phyloP scores from a whole-genome alignment of 1,140 invertebrate species.

The Musca domestica region DNA sequence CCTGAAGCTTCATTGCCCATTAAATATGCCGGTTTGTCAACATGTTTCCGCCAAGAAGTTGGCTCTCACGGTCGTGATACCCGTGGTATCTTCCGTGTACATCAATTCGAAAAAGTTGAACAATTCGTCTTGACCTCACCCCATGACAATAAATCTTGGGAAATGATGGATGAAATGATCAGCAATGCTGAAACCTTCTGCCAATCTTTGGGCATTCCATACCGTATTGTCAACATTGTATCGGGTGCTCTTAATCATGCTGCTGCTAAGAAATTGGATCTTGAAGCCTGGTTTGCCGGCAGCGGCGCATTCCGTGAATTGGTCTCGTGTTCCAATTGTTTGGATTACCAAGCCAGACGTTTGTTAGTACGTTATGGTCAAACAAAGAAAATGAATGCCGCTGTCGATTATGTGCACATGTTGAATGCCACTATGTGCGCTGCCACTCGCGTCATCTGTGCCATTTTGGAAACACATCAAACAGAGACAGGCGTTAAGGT shows the following conservation, averaged over 20 bases:
- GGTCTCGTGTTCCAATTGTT: conserved; percentile 98
- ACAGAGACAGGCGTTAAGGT: conserved; percentile 87
- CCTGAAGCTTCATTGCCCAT: conserved; percentile 83
- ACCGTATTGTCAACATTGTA: conserved; percentile 97
- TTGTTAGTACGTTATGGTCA: conserved; percentile 89
- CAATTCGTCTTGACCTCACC: conserved; percentile 98
- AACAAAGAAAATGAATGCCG: conserved; percentile 97
- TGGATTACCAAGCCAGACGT: conserved; percentile 95
- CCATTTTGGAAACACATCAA: conserved; percentile 94
- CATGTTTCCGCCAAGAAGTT: conserved; percentile 99
- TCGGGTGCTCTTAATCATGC: conserved; percentile 99
- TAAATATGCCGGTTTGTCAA: conserved; percentile 91
- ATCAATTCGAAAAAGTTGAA: conserved; percentile 99
- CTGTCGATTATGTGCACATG: conserved; percentile 98
- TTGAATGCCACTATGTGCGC: conserved; percentile 99
- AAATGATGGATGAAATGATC: conserved; percentile 99
- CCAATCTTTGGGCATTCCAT: conserved; percentile 86
- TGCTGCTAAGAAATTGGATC: conserved; percentile 95
- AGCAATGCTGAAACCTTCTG: conserved; percentile 93
- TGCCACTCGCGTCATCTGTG: conserved; percentile 95
- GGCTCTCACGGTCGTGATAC: conserved; percentile 98
- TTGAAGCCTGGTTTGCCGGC: conserved; percentile 99
- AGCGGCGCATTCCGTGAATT: conserved; percentile 93
- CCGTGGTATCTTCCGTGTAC: conserved; percentile 97
- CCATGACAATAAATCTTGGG: conserved; percentile 94